Conservation (phyloP, 2,113 vertebrate genomes). For the Sinocyclocheilus maitianheensis region DNA sequence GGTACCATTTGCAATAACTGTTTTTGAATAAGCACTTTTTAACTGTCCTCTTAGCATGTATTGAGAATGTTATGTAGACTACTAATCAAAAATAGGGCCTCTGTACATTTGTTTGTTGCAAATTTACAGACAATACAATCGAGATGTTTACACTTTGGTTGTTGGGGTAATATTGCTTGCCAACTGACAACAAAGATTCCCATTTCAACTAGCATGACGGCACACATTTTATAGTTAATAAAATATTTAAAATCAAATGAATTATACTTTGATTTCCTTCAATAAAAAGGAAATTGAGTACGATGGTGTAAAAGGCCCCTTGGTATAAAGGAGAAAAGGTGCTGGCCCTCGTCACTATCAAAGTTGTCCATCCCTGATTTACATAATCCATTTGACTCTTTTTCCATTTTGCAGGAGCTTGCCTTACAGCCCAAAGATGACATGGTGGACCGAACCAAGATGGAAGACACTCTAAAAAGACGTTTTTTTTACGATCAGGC, state of each 20-base stretch:
- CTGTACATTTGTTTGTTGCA: not conserved
- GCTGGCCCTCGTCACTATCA: not conserved
- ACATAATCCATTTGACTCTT: slow-evolving; percentile 52
- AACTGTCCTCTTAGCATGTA: not conserved
- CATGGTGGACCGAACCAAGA: slow-evolving; percentile 90
- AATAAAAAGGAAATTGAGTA: not conserved
- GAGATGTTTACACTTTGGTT: not conserved
- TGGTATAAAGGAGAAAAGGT: not conserved
- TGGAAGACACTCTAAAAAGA: slow-evolving; percentile 97
- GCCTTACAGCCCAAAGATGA: slow-evolving; percentile 95
- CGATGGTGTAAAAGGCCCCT: not conserved
- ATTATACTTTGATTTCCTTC: not conserved
- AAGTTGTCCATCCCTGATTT: not conserved
- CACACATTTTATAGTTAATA: not conserved
- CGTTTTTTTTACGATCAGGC: slow-evolving; percentile 99
- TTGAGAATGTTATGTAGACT: not conserved
- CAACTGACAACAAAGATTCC: not conserved
- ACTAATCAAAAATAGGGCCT: not conserved
- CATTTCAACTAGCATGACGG: not conserved
- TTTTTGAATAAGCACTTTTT: not conserved
- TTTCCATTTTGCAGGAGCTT: not conserved
- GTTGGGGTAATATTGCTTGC: not conserved
- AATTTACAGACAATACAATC: not conserved
- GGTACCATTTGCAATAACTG: too few species aligned
- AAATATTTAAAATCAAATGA: not conserved